Conservation (phyloP, 2,888 invertebrate species). For the Ormyrus pomaceus region DNA sequence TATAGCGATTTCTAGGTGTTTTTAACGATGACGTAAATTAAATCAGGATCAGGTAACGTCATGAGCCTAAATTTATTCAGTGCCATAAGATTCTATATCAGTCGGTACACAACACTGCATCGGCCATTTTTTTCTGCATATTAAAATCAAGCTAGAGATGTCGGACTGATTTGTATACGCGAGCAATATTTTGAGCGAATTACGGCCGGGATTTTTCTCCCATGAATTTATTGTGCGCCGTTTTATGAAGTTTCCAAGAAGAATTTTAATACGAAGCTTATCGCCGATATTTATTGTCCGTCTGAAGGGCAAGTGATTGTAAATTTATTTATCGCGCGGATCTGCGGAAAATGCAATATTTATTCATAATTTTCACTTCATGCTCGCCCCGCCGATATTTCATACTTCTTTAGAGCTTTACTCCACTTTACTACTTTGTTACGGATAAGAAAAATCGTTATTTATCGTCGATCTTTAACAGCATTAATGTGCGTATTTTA, state of each 20-base stretch:
- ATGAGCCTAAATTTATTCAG: background rate
- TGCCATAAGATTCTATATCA: no score
- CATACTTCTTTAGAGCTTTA: background rate
- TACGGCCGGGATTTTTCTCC: background rate
- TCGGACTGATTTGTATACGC: no score
- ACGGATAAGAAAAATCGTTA: background rate
- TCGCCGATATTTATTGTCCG: conserved; percentile 4
- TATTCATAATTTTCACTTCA: no score
- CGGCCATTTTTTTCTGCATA: no score
- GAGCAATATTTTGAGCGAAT: no score
- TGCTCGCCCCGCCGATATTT: no score
- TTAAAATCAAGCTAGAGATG: no score
- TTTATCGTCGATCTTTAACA: conserved; percentile 3
- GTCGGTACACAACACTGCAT: no score
- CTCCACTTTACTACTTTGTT: background rate
- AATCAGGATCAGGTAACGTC: background rate
- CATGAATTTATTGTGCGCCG: background rate
- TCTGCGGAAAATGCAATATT: background rate
- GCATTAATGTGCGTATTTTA: conserved; percentile 3
- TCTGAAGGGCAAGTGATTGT: conserved; percentile 15
- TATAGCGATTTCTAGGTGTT: no score
- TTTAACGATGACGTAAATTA: no score
- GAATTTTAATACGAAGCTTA: conserved; percentile 15
- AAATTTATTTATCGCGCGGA: background rate
- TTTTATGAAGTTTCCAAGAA: background rate